Evolutionary conservation across 2,113 vertebrate species (phyloP).

Genomic region (Ailurus styani): DNA sequence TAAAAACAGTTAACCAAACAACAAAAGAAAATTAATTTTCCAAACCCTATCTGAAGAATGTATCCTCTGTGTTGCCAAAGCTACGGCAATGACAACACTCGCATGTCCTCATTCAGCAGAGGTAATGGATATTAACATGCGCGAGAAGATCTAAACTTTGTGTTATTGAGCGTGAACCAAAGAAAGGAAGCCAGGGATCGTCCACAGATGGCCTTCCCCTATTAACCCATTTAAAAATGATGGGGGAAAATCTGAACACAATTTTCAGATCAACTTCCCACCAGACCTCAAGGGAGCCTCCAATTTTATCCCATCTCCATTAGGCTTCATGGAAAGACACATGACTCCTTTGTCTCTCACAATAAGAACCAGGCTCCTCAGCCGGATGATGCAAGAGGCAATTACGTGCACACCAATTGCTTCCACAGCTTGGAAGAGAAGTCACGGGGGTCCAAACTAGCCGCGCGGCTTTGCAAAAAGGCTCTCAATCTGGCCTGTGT

Average conservation of each 20-base stretch:
- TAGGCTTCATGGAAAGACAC: not conserved
- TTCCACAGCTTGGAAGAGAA: not conserved
- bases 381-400: not conserved
- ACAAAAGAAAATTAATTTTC: not conserved
- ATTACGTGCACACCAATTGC: not conserved
- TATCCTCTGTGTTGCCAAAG: not conserved
- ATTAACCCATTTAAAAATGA: constrained; percentile 27
- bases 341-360: constrained; percentile 24
- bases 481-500: not conserved
- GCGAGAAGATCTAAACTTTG: not conserved
- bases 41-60: not conserved
- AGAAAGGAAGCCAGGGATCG: not conserved
- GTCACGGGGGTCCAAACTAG: not conserved
- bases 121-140: not conserved
- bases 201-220: not conserved
- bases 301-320: constrained; percentile 2
- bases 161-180: not conserved
- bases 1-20: not conserved
- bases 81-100: not conserved
- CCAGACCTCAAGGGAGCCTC: not conserved
- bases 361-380: constrained; percentile 30
- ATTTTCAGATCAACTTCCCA: constrained; percentile 43
- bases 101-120: not conserved
- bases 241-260: not conserved
- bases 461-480: not conserved